Percentiles rank a stretch among this genome's conserved stretches.
Conservation (phyloP, 1,140 invertebrate genomes). For the Ctenoplectra terminalis region DNA sequence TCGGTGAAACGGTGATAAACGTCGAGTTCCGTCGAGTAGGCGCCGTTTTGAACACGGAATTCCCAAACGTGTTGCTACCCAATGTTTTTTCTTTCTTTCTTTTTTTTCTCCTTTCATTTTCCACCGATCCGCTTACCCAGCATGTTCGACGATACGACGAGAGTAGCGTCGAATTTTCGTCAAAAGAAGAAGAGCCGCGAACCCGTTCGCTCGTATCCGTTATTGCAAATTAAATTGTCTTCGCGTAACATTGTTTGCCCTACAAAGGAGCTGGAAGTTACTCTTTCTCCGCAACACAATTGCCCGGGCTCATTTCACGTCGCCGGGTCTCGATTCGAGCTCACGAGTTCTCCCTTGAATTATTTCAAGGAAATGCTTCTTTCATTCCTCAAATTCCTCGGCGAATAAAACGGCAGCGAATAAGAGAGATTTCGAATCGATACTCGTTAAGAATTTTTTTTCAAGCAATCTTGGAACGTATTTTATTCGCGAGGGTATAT, state of each 20-base stretch:
- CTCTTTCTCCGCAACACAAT: conserved; percentile 13
- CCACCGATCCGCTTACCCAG: rapidly evolving
- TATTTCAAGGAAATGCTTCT: neutral
- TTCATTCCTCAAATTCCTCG: neutral
- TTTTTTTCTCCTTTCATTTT: neutral
- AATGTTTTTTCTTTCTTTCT: neutral
- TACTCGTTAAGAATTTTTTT: neutral
- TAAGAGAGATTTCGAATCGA: neutral
- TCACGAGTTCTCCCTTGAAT: neutral
- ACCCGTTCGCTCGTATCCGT: neutral
- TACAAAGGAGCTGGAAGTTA: neutral
- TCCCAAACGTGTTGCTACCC: neutral
- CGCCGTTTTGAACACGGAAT: conserved; percentile 20
- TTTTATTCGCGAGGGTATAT: neutral
- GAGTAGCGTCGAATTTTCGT: neutral
- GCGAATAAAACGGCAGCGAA: neutral
- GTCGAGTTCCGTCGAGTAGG: conserved; percentile 34
- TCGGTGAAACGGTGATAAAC: conserved; percentile 35
- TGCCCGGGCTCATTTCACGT: neutral
- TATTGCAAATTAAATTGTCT: conserved; percentile 17
- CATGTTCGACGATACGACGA: neutral
- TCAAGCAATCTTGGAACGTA: too few relatives aligned
- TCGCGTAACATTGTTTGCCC: conserved; percentile 21
- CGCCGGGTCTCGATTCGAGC: neutral
- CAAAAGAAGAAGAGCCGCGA: neutral